These are phyloP conservation scores for Chaetops frenatus DNA, from an alignment of 2,113 vertebrate species.

Conservation along the genomic window DNA sequence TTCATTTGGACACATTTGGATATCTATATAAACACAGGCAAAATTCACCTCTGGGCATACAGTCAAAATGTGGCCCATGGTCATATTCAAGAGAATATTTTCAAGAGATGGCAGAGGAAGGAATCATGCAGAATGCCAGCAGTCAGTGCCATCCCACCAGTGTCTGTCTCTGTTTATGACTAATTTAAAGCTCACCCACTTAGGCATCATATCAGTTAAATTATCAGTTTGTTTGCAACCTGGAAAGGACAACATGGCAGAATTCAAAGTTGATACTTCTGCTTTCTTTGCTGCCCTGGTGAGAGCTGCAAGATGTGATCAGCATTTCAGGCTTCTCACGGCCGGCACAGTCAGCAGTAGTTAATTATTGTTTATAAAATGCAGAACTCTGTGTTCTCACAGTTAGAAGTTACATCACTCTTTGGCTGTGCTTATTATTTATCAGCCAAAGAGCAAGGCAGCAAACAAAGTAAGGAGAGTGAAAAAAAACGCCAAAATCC, in stretches of 20 bases:
- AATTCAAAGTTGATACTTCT: background rate
- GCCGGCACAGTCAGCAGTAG: background rate
- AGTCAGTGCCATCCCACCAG: background rate
- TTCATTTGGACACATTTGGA: background rate
- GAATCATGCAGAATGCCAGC: background rate
- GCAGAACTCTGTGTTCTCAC: constrained; percentile 4
- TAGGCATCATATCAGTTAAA: background rate
- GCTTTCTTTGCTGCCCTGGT: background rate
- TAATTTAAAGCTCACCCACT: background rate
- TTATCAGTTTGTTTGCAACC: background rate
- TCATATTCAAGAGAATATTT: background rate
- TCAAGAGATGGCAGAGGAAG: background rate
- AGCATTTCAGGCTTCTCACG: background rate
- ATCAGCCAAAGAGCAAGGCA: background rate
- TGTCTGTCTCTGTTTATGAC: background rate
- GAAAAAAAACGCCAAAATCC: background rate
- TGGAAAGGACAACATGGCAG: background rate
- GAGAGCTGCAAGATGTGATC: background rate
- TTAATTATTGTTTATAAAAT: constrained; percentile 43
- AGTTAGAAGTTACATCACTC: background rate
- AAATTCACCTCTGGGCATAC: background rate
- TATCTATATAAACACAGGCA: background rate
- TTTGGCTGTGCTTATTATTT: background rate
- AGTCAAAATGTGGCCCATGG: background rate
- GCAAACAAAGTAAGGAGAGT: background rate